Conservation (phyloP, 2,888 invertebrate genomes). For the Cremastinae sp. region DNA sequence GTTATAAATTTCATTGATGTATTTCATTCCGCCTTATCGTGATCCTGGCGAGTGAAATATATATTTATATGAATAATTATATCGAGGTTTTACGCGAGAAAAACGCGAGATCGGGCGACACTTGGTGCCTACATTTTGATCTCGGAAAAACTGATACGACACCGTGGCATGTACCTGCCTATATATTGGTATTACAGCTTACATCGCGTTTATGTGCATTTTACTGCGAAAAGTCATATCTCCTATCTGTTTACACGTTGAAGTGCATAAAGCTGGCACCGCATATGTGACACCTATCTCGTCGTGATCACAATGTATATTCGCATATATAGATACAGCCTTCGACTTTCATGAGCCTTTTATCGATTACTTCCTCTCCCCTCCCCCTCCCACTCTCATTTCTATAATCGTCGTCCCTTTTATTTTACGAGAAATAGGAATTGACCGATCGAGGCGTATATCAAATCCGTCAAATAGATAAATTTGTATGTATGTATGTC, state of each 20-base stretch:
- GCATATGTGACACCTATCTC: background rate
- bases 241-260: constrained; percentile 49
- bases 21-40: too few relatives aligned
- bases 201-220: constrained; percentile 27
- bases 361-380: background rate
- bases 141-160: background rate
- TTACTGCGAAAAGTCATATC: constrained; percentile 53
- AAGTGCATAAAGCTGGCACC: constrained; percentile 22
- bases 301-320: constrained; percentile 1
- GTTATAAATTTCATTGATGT: too few relatives aligned
- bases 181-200: background rate
- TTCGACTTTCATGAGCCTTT: background rate
- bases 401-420: background rate
- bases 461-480: too few relatives aligned
- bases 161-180: too few relatives aligned
- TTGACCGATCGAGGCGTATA: too few relatives aligned
- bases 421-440: background rate
- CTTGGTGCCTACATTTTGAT: constrained; percentile 41
- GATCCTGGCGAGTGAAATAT: too few relatives aligned
- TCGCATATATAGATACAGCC: background rate
- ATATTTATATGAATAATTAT: too few relatives aligned
- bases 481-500: too few relatives aligned
- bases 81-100: too few relatives aligned
- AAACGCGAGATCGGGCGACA: too few relatives aligned
- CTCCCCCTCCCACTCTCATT: background rate